Percentiles rank a stretch among this genome's conserved stretches.
phyloP scores from a whole-genome alignment of 2,113 vertebrate species.

The Trematomus loennbergii region DNA sequence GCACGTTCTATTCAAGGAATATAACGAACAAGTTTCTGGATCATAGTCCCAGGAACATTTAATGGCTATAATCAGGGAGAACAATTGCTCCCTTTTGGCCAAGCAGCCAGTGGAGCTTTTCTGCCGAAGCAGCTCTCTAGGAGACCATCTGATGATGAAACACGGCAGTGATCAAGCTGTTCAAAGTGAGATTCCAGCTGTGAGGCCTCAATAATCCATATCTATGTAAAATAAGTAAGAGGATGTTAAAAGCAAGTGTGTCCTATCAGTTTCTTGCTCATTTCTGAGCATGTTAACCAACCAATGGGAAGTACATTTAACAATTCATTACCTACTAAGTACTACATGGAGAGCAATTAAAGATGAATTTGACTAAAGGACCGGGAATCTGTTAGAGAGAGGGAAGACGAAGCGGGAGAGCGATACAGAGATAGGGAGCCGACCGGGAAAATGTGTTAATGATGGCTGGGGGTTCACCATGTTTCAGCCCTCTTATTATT shows the following conservation, averaged over 20 bases:
- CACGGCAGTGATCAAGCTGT: conserved; percentile 35
- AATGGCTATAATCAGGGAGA: conserved; percentile 28
- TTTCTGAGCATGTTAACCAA: conserved; percentile 21
- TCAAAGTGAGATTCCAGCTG: conserved; percentile 51
- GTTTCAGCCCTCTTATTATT: conserved; percentile 27
- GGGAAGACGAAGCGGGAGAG: not conserved
- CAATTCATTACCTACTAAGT: conserved; percentile 50
- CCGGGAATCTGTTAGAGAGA: conserved; percentile 6
- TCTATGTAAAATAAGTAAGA: conserved; percentile 35
- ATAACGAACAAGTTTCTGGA: conserved; percentile 5
- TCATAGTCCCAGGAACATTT: conserved; percentile 16
- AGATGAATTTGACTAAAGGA: conserved; percentile 27
- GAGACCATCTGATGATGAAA: conserved; percentile 38
- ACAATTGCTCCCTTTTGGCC: conserved; percentile 32
- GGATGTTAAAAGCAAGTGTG: conserved; percentile 34
- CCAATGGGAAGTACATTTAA: conserved; percentile 39
- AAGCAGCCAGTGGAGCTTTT: not conserved
- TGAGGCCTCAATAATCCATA: conserved; percentile 10
- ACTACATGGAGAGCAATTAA: conserved; percentile 13
- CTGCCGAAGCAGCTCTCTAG: conserved; percentile 13
- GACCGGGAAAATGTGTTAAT: conserved; percentile 42
- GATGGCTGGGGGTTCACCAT: conserved; percentile 28
- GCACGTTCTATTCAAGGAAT: conserved; percentile 20
- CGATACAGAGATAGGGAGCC: not conserved
- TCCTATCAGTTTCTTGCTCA: conserved; percentile 29